phyloP scores from a whole-genome alignment of 2,797 vertebrate genomes.

The Micropoecilia bifurca region DNA sequence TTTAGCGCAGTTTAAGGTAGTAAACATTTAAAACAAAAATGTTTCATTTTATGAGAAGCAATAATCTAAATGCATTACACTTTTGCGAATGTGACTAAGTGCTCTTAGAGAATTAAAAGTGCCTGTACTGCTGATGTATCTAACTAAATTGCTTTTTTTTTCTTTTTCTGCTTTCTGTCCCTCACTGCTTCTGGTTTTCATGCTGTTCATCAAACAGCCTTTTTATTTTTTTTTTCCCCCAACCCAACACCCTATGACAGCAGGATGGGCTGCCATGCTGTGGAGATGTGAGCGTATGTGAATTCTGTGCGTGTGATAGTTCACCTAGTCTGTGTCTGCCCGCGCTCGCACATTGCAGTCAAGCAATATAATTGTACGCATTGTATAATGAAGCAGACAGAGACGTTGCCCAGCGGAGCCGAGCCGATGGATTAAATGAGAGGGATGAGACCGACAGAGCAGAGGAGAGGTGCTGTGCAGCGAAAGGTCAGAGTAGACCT shows the following conservation, averaged over 20 bases:
- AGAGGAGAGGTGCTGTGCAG: constrained; percentile 52
- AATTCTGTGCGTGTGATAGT: background rate
- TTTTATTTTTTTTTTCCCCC: constrained; percentile 18
- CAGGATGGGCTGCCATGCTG: constrained; percentile 53
- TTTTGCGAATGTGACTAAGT: constrained; percentile 54
- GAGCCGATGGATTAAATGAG: constrained; percentile 47
- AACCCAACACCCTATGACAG: constrained; percentile 48
- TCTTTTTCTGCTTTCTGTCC: background rate
- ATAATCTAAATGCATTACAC: background rate
- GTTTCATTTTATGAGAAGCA: constrained; percentile 1
- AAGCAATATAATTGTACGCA: constrained; percentile 24
- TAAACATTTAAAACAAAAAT: background rate
- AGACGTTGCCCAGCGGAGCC: constrained; percentile 15
- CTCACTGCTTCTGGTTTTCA: constrained; percentile 33
- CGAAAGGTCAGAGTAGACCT: constrained; percentile 69
- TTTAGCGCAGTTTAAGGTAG: background rate
- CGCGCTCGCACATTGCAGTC: constrained; percentile 8
- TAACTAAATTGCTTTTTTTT: constrained; percentile 29
- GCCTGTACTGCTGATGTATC: constrained; percentile 31
- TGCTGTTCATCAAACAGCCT: constrained; percentile 58
- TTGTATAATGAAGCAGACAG: constrained; percentile 49
- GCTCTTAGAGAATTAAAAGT: constrained; percentile 34
- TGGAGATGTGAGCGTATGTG: constrained; percentile 33
- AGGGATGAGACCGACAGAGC: constrained; percentile 43
- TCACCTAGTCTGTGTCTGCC: constrained; percentile 13